Base-by-base conservation (phyloP, 2,113 vertebrate genomes). In the Otis tarda region DNA sequence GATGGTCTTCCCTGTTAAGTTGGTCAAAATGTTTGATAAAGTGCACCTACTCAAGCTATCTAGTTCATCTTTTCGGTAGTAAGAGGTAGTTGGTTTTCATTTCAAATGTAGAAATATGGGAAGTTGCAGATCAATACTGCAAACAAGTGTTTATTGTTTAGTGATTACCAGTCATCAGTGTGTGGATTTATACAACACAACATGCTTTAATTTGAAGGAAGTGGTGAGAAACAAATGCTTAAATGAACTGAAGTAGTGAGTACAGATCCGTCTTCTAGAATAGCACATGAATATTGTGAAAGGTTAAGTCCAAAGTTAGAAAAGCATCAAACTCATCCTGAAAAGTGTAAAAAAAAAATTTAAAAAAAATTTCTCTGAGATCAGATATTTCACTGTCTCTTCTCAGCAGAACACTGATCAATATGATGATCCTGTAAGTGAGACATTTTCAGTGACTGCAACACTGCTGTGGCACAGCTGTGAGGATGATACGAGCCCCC, bases 131-230 rank as follows among this genome's bases (percentile, higher is more conserved):
- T 96, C 90, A 81, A 89, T 95, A 90, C 2, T 3, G 76, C 68
- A 92, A 95, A 90, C 39, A 89, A 90, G 69, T 90, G 76, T 89
- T 96, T 93, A 93, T 93, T 94, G 64, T 92, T 88, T 88, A 95
- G 55, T 83, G 83, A 89, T 93, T 96, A 81, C 68, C 63, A 70
- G 76, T 74, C 85, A 60, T 75, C 39, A 68, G 24, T 49, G 10
- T 45, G 79, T 79, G 86, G 89, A 92, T 91, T 91, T 87, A 78
- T 92, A 37, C 4, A 0, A 57, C 30, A 60, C 57, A 56, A 31
- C 35, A 31, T 67, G n/a, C 56, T 56, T 92, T 75, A 70, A 71
- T 80, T 70, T 90, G 47, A 74, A 96, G 63, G 27, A 90, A 49
- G 23, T 53, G 31, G 30, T 75, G 78, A 86, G 68, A 89, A 96